These are phyloP conservation scores for Dermochelys coriacea DNA, from an alignment of 2,797 vertebrate genomes.

Conservation along the genomic window DNA sequence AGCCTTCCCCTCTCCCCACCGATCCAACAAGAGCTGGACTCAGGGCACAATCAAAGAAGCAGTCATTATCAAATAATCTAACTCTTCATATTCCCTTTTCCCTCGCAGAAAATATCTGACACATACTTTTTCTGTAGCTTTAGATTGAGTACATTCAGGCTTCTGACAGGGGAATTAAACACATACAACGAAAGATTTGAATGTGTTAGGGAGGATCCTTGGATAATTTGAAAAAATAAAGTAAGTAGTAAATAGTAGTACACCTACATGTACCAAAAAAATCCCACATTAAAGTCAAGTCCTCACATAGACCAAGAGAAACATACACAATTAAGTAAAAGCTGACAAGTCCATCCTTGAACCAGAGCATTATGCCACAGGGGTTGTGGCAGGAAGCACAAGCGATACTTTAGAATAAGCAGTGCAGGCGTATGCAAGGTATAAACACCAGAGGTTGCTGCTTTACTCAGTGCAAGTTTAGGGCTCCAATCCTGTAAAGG, in stretches of 20 bases:
- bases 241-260: background rate
- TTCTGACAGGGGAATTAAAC: too few species aligned
- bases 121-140: background rate
- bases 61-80: slow-evolving; percentile 18
- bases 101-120: background rate
- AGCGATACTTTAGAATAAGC: background rate
- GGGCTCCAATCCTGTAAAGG: background rate
- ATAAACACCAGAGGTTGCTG: fast-evolving
- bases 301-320: background rate
- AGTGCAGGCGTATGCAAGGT: background rate
- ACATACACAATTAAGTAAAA: background rate
- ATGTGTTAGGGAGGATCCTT: background rate
- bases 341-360: too few species aligned
- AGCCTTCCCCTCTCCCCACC: background rate
- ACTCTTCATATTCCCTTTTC: background rate
- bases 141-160: too few species aligned
- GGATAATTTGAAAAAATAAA: background rate
- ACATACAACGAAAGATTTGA: too few species aligned
- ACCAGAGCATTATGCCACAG: background rate
- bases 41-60: slow-evolving; percentile 5
- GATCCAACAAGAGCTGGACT: background rate
- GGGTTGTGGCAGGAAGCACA: background rate
- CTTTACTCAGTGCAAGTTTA: background rate
- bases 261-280: background rate
- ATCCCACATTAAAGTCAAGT: background rate